Evolutionary conservation across 2,797 vertebrate genomes (phyloP), one percentile per base, ranked within the genome.

Genomic region (Cephalopachus bancanus): DNA sequence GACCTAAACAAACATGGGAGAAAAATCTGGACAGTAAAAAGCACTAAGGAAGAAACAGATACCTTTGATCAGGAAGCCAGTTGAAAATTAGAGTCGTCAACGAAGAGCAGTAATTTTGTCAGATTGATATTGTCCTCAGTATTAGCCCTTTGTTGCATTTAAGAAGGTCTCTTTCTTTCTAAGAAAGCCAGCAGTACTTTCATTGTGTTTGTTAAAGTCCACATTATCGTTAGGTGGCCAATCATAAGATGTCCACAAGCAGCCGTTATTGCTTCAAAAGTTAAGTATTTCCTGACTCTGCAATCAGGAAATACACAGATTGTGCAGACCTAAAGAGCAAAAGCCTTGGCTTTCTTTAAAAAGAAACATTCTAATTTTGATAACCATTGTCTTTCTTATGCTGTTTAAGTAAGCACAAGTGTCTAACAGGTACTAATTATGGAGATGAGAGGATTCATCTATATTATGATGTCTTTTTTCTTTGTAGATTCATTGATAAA

Each of bases 51-150:
- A 83, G 95, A 2, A 83, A 95, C 80, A 97, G 1, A 86, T 98
- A 98, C 97, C 97, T 98, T 72, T 72, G 76, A 30, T 79, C 84
- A 1, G 89, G 94, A 96, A 89, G 96, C 96, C 97, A 96, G 94
- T 11, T 91, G 85, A 97, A 96, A 53, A 97, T 28, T 22, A 95
- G 67, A 59, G 72, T 79, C 93, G 91, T 97, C 84, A 71, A 90
- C 86, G 12, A 91, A 89, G 15, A 81, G 76, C 91, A 71, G 4
- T 10, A 22, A 93, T 44, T 12, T 44, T 6, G 71, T 17, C 81
- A 72, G 87, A 72, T 0, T 0, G 90, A 64, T 44, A n/a, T 0
- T 26, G 44, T 62, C 30, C 49, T 85, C 28, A 0, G 78, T 19
- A 92, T 33, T 1, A 86, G 88, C 12, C 2, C 86, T 69, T 51